Evolutionary conservation across 2,113 vertebrate species (phyloP).

Genomic region (Recurvirostra avosetta): DNA sequence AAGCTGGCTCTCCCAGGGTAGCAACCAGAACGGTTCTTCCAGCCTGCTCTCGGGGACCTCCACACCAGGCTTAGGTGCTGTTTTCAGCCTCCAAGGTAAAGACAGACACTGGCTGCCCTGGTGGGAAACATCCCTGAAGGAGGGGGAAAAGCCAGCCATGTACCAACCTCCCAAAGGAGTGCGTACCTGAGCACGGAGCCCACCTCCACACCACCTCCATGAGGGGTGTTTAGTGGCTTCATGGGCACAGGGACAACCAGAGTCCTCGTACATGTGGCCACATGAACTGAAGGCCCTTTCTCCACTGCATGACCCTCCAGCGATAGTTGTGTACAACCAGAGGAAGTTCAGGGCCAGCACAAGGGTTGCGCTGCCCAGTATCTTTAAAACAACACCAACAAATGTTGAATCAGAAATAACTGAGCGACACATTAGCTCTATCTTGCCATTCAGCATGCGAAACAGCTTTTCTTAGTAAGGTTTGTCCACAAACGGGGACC

Average conservation of each 20-base stretch:
- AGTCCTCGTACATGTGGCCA: background rate
- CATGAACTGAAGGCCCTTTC: background rate
- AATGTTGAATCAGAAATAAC: background rate
- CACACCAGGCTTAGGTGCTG: background rate
- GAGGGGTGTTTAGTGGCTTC: background rate
- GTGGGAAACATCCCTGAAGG: background rate
- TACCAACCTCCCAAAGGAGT: background rate
- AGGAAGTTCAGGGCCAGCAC: background rate
- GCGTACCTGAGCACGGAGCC: background rate
- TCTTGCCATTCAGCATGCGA: accelerated
- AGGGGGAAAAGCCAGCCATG: background rate
- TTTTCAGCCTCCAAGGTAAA: background rate
- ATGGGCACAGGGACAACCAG: background rate
- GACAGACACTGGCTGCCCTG: background rate
- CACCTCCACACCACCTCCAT: background rate
- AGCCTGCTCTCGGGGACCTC: background rate
- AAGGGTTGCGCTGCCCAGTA: background rate
- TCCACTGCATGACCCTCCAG: background rate
- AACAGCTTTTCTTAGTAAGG: background rate
- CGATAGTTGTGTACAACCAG: background rate
- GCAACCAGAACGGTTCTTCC: background rate
- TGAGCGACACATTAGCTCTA: background rate
- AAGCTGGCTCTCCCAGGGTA: background rate
- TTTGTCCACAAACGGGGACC: background rate
- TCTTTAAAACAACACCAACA: background rate